Percentiles rank a stretch among this genome's conserved stretches.
These are phyloP conservation scores for Triplophysa bombifrons DNA, from an alignment of 2,797 vertebrate genomes.

Conservation along the genomic window DNA sequence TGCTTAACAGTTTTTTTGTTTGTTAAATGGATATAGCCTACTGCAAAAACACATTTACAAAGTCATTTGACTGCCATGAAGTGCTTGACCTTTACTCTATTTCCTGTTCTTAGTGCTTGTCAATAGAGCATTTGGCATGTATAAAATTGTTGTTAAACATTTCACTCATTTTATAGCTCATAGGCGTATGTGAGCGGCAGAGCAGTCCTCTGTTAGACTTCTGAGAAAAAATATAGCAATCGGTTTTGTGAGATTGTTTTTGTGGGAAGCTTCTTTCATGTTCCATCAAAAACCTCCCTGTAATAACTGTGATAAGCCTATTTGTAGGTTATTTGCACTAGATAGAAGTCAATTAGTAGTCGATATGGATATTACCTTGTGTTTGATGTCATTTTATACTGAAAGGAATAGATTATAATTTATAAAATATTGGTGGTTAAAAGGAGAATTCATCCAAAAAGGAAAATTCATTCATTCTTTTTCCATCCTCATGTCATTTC, in stretches of 20 bases:
- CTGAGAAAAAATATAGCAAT: not conserved
- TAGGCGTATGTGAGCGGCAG: not conserved
- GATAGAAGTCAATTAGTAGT: not conserved
- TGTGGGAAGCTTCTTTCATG: not conserved
- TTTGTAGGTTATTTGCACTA: not conserved
- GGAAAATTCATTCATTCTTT: no score
- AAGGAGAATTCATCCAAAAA: not conserved
- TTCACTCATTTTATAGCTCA: constrained; percentile 48
- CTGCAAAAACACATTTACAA: constrained; percentile 34
- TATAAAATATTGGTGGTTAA: not conserved
- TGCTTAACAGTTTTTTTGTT: constrained; percentile 18
- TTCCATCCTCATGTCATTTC: no score
- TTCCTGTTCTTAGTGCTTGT: constrained; percentile 39
- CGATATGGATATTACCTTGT: not conserved
- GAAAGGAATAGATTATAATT: not conserved
- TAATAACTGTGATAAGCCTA: not conserved
- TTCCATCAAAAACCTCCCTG: not conserved
- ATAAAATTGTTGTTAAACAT: constrained; percentile 45
- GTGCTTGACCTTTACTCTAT: constrained; percentile 22
- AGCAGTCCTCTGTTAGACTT: constrained; percentile 8
- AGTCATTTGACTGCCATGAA: constrained; percentile 43
- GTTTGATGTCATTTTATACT: not conserved
- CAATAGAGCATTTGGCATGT: constrained; percentile 28
- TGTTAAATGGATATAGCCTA: constrained; percentile 32
- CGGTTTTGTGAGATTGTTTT: constrained; percentile 10